These are phyloP conservation scores for Tyrophagus putrescentiae DNA, from an alignment of 1,140 invertebrate species.

Conservation along the genomic window DNA sequence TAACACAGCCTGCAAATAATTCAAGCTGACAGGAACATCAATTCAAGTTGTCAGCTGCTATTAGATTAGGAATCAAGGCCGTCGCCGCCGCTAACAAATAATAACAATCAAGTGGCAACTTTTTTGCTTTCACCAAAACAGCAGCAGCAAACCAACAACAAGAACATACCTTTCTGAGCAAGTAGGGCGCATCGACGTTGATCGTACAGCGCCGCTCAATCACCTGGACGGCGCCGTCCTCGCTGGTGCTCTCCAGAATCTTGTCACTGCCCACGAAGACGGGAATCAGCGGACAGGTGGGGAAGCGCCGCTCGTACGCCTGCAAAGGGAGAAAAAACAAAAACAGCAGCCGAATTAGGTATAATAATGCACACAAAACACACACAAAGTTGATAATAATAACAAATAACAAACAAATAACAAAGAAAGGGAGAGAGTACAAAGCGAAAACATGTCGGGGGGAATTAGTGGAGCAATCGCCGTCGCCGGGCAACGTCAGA, in stretches of 20 bases:
- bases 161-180: constrained; percentile 69
- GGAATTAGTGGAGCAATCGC: too few species aligned
- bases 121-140: background rate
- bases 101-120: constrained; percentile 2
- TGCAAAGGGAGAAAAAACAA: constrained; percentile 36
- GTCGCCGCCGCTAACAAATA: too few species aligned
- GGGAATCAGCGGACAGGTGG: constrained; percentile 83
- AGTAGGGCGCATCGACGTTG: constrained; percentile 84
- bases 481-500: too few species aligned
- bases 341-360: too few species aligned
- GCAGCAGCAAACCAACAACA: background rate
- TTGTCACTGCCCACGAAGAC: constrained; percentile 82
- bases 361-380: too few species aligned
- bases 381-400: background rate
- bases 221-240: constrained; percentile 59
- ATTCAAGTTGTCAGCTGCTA: too few species aligned
- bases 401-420: background rate
- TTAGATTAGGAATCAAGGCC: too few species aligned
- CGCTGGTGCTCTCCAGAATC: constrained; percentile 54
- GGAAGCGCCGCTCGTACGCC: constrained; percentile 87
- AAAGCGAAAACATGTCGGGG: too few species aligned
- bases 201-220: constrained; percentile 80
- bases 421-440: constrained; percentile 6
- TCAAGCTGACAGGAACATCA: too few species aligned
- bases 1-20: too few species aligned